Evolutionary conservation across 2,888 invertebrate genomes (phyloP).

Genomic region (Drosophila robusta): DNA sequence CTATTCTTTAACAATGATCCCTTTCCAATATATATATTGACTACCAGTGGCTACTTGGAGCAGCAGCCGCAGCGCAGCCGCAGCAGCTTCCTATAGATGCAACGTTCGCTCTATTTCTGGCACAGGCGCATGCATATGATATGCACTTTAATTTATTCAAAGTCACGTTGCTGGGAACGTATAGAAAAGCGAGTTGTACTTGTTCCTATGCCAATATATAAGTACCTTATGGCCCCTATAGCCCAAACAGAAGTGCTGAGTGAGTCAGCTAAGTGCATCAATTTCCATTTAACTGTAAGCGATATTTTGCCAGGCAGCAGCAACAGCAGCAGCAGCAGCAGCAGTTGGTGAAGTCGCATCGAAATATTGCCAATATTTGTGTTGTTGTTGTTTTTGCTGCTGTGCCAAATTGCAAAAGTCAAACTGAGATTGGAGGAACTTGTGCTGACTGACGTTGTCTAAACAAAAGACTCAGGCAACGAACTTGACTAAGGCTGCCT

Average conservation of each 20-base stretch:
- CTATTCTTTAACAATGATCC: conserved; percentile 36
- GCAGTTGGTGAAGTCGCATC: conserved; percentile 44
- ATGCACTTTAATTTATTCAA: conserved; percentile 79
- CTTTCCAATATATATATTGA: conserved; percentile 51
- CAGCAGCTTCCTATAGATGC: conserved; percentile 24
- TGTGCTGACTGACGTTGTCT: conserved; percentile 71
- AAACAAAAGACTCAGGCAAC: conserved; percentile 80
- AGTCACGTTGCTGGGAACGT: conserved; percentile 74
- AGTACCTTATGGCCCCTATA: conserved; percentile 58
- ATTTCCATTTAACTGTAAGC: conserved; percentile 82
- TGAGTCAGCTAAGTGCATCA: conserved; percentile 82
- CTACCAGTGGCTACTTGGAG: conserved; percentile 51
- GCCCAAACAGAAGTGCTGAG: conserved; percentile 71
- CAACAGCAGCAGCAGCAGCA: conserved; percentile 15
- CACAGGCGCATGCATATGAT: conserved; percentile 73
- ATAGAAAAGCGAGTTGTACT: conserved; percentile 56
- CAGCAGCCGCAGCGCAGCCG: conserved; percentile 8
- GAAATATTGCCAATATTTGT: conserved; percentile 72
- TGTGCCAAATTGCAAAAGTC: conserved; percentile 77
- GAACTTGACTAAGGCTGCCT: conserved; percentile 67
- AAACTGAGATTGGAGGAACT: conserved; percentile 58
- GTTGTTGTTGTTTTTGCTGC: conserved; percentile 50
- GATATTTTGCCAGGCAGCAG: conserved; percentile 58
- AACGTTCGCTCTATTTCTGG: conserved; percentile 61
- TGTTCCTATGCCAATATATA: conserved; percentile 56